Percentiles rank a stretch among this genome's conserved stretches.
Evolutionary conservation across 1,140 invertebrate species (phyloP).

Genomic region (Pinna nobilis): DNA sequence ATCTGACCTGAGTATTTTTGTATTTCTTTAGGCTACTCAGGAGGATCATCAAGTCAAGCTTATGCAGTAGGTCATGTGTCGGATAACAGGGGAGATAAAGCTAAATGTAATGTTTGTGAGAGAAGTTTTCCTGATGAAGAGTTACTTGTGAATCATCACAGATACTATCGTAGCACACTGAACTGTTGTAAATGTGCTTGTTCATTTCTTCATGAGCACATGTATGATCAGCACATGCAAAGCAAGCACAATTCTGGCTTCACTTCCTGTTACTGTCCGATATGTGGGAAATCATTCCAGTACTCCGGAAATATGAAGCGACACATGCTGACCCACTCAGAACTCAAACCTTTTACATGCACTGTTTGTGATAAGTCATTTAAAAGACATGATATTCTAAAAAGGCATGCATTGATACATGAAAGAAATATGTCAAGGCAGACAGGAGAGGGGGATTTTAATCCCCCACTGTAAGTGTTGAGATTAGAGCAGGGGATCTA

Average conservation of each 20-base stretch:
- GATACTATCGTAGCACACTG: not conserved
- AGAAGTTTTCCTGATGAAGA: not conserved
- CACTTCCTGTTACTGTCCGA: not conserved
- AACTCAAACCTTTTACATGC: conserved; percentile 9
- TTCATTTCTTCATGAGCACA: not conserved
- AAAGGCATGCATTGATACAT: conserved; percentile 7
- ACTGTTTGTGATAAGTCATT: conserved; percentile 14
- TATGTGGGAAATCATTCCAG: conserved; percentile 14
- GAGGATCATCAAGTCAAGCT: conserved; percentile 2
- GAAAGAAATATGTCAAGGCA: too few relatives aligned
- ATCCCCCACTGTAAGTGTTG: too few relatives aligned
- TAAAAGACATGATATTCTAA: conserved; percentile 4
- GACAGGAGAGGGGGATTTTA: too few relatives aligned
- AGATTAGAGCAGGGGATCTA: too few relatives aligned
- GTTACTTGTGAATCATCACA: not conserved
- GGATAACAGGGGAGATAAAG: too few relatives aligned
- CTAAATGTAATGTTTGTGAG: conserved; percentile 7
- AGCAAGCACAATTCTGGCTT: not conserved
- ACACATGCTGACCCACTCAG: conserved; percentile 12
- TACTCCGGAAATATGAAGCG: conserved; percentile 14
- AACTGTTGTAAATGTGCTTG: conserved; percentile 11
- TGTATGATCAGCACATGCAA: not conserved
- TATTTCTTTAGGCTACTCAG: conserved; percentile 6
- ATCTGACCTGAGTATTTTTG: not conserved
- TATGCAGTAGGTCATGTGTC: too few relatives aligned